Evolutionary conservation across 2,888 invertebrate species (phyloP), one percentile per base, ranked within the genome.

Genomic region (Fabriciana adippe): DNA sequence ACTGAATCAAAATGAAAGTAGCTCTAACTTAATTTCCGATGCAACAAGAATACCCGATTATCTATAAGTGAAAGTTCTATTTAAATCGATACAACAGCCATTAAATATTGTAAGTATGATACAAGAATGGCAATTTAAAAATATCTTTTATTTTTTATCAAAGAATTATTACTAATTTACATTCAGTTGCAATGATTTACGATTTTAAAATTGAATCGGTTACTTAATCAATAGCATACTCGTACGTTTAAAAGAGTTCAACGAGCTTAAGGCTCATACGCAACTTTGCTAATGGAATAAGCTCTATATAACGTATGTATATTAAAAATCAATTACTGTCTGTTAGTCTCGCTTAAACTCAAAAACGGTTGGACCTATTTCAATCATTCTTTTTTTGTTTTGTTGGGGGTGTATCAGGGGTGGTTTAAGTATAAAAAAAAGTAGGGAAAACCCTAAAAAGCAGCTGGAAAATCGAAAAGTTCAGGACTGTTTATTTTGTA

Each of bases 11-110:
- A 53, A 66, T 41, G 66, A 61, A 66, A 66, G 66, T 66, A 66
- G 54, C 48, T 60, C 35, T 55, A 60, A 66, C 50, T 66, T 66
- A 66, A 66, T 61, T 61, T 66, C 66, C 60, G 48, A 66, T 66
- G 59, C 59, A 53, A 15, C 18, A 51, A 53, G 59, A 59, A 59
- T 60, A 18, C 18, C 18, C 53, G 66, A 54, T 62, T 54, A 62
- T 59, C 47, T 41, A 35, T 47, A 21, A 66, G 66, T 57, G 66
- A 66, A 66, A 66, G 66, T 53, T 63, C 62, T 54, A 26, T 61
- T 61, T 51, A 61, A 61, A 61, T 61, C 35, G 50, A 61, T 61
- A 35, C 51, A 35, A 61, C 35, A 15, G 41, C 41, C 50, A 18
- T 51, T 51, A 61, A 61, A 50, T 61, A 31, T 51, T 41, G 50